Percentiles rank a stretch among this genome's conserved stretches.
Conservation (phyloP, 2,797 vertebrate genomes). For the Oryzias sinensis region DNA sequence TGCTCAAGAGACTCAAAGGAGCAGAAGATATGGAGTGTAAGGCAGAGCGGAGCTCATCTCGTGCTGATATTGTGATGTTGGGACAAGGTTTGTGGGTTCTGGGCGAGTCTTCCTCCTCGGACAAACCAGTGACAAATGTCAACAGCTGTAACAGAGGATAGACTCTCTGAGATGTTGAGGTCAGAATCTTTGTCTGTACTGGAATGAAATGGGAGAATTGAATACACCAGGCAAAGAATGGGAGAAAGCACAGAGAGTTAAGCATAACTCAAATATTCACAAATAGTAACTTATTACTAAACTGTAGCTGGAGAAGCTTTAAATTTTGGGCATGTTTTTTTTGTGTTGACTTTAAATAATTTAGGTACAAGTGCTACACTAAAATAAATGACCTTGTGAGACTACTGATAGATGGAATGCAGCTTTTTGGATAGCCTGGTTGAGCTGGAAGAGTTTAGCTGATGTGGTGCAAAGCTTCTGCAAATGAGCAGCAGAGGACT, state of each 20-base stretch:
- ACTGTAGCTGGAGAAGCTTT: background rate
- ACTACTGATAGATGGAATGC: slow-evolving; percentile 64
- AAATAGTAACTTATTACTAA: background rate
- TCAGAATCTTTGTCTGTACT: slow-evolving; percentile 58
- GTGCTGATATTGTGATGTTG: slow-evolving; percentile 44
- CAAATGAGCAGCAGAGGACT: slow-evolving; percentile 49
- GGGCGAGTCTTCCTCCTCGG: slow-evolving; percentile 13
- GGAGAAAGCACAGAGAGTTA: no score
- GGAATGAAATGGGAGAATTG: slow-evolving; percentile 4
- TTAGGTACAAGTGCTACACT: background rate
- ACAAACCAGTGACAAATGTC: slow-evolving; percentile 60
- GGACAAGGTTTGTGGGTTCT: slow-evolving; percentile 36
- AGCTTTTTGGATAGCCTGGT: slow-evolving; percentile 78
- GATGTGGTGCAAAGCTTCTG: slow-evolving; percentile 67
- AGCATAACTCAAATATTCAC: background rate
- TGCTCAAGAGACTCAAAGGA: slow-evolving; percentile 41
- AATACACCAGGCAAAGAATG: background rate
- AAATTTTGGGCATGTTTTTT: no score
- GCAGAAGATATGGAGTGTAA: slow-evolving; percentile 72
- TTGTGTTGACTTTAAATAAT: background rate
- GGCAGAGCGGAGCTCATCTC: slow-evolving; percentile 71
- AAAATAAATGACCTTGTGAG: slow-evolving; percentile 78
- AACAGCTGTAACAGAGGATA: slow-evolving; percentile 73
- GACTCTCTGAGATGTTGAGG: slow-evolving; percentile 51
- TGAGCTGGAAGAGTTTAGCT: slow-evolving; percentile 77